phyloP scores from a whole-genome alignment of 2,797 vertebrate genomes.

The Hypotaenidia philippensis region DNA sequence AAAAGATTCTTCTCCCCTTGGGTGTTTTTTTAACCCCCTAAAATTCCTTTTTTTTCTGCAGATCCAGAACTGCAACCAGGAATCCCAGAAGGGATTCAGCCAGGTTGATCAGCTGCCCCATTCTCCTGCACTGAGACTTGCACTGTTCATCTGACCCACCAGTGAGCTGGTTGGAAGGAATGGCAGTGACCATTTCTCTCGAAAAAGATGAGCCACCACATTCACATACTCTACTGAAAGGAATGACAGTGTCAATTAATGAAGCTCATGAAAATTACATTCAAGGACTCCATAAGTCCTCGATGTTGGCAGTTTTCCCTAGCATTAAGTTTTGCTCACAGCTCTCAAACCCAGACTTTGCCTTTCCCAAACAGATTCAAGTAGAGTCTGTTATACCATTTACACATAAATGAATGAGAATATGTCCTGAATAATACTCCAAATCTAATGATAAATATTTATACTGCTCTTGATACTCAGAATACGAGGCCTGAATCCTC shows the following conservation, averaged over 20 bases:
- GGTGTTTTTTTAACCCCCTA: accelerated
- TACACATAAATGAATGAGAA: not conserved
- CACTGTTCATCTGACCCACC: accelerated
- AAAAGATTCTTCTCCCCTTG: not conserved
- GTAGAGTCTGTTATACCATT: not conserved
- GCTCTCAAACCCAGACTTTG: not conserved
- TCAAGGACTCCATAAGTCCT: not conserved
- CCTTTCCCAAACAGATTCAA: not conserved
- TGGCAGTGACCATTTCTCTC: not conserved
- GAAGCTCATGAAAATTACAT: too few relatives aligned
- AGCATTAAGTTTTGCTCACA: not conserved
- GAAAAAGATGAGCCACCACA: not conserved
- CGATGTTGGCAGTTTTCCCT: not conserved
- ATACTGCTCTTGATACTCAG: not conserved
- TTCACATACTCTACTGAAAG: not conserved
- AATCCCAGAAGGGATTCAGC: not conserved
- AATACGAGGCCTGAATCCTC: not conserved
- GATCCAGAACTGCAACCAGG: not conserved
- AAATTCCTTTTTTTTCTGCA: not conserved
- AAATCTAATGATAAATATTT: not conserved
- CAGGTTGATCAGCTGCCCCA: not conserved
- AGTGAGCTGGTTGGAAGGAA: not conserved
- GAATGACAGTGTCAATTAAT: not conserved
- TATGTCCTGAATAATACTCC: not conserved
- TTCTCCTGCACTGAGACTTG: not conserved